These are phyloP conservation scores for Antheraea mylitta DNA, from an alignment of 1,140 invertebrate species.

Conservation along the genomic window DNA sequence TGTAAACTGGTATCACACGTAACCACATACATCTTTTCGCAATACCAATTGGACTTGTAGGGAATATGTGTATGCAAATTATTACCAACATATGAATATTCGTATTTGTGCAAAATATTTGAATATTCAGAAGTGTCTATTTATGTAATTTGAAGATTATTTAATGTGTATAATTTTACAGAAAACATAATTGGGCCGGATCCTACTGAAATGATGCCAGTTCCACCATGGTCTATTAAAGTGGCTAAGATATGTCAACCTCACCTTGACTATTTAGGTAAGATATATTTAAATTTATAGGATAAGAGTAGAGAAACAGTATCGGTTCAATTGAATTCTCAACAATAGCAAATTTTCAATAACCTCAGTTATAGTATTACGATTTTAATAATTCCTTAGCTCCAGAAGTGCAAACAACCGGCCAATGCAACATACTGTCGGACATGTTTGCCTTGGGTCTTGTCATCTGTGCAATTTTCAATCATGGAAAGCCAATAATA, in stretches of 20 bases:
- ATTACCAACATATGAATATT: too few relatives aligned
- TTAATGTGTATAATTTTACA: constrained; percentile 62
- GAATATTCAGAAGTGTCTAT: neutral
- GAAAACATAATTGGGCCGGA: constrained; percentile 85
- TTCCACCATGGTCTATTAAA: constrained; percentile 92
- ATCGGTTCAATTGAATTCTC: too few relatives aligned
- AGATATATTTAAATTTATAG: neutral
- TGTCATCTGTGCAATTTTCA: constrained; percentile 95
- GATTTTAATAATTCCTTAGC: constrained; percentile 76
- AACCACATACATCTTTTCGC: too few relatives aligned
- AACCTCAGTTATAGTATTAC: neutral
- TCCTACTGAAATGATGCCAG: constrained; percentile 84
- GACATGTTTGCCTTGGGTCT: constrained; percentile 98
- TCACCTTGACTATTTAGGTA: constrained; percentile 94
- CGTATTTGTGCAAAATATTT: too few relatives aligned
- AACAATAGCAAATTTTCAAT: too few relatives aligned
- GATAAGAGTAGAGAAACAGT: too few relatives aligned
- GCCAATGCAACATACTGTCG: constrained; percentile 90
- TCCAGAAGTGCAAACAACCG: constrained; percentile 92
- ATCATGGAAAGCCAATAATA: constrained; percentile 91
- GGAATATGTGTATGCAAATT: too few relatives aligned
- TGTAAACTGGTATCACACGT: too few relatives aligned
- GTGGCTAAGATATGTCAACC: constrained; percentile 95
- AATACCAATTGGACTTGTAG: too few relatives aligned
- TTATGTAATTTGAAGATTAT: neutral